A percentile compares a stretch with the other conserved stretches of the same genome.
phyloP scores from a whole-genome alignment of 92 coral and sea anemone genomes.

The Phenganax marumi region DNA sequence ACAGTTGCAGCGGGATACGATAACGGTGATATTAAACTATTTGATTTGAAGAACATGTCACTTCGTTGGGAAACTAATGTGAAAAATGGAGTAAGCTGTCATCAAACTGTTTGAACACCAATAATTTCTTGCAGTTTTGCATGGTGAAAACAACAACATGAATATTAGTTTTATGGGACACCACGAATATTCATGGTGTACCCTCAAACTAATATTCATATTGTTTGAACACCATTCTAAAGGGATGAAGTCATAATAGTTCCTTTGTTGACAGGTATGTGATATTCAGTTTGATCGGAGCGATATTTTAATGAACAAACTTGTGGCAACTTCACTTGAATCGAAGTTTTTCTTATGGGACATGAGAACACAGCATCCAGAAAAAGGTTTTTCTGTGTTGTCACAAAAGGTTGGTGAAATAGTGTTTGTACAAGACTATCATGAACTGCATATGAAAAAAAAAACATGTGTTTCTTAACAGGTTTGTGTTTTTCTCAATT shows the following conservation, averaged over 20 bases:
- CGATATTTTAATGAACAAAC: conserved; percentile 89
- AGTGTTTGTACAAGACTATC: neutral
- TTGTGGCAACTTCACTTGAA: conserved; percentile 89
- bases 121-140: too few species aligned
- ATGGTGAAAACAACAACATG: too few species aligned
- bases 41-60: conserved; percentile 95
- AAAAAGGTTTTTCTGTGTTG: conserved; percentile 89
- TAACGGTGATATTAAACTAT: conserved; percentile 94
- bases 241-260: too few species aligned
- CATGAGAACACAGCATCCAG: conserved; percentile 88
- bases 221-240: too few species aligned
- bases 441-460: neutral
- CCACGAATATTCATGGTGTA: too few species aligned
- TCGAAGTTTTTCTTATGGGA: conserved; percentile 95
- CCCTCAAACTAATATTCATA: too few species aligned
- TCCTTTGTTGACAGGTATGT: conserved; percentile 67
- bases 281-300: conserved; percentile 96
- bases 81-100: conserved; percentile 81
- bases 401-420: conserved; percentile 70
- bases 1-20: conserved; percentile 97
- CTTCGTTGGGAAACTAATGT: conserved; percentile 93
- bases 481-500: neutral
- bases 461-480: neutral
- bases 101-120: too few species aligned
- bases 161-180: too few species aligned